Evolutionary conservation across 2,113 vertebrate species (phyloP), one percentile per base, ranked within the genome.

Genomic region (Leptobrachium leishanense): DNA sequence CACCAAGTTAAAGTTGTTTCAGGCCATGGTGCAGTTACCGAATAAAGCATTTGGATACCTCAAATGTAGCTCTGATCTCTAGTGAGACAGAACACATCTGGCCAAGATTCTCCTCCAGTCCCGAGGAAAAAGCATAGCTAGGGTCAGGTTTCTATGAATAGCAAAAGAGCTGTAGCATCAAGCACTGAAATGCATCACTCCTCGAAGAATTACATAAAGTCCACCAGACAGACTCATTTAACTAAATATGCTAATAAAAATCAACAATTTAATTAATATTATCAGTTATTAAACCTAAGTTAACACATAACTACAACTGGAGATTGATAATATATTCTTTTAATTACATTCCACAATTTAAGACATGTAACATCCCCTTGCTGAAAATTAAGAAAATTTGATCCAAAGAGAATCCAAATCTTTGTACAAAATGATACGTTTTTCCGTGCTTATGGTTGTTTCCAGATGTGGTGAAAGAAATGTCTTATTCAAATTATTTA

Each of bases 401-500:
- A 40, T 31, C 10, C 43, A 68, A 74, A 71, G n/a, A 55, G 68
- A 74, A 79, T 44, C 50, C 9, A 42, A 67, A 20, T 42, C 5
- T 73, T 68, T n/a, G 10, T 80, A 40, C 53, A 68, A 57, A 62
- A 46, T 74, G 78, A 31, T 31, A 31, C 20, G 20, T 31, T 74
- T 42, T 62, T 74, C 41, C 20, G 20, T 62, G 50, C 63, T 46
- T 74, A 5, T 74, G 64, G 41, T 6, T 57, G 8, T 59, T 81
- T 81, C 78, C 78, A 81, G 78, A 74, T 81, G 78, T 81, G 68
- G 11, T 74, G 68, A 62, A 74, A 81, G 71, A 81, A 81, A 74
- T 68, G 71, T 80, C 42, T 80, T 74, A 74, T 67, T 80, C 71
- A 68, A 80, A 80, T 80, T 74, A 80, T 80, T 80, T 80, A 80